These are phyloP conservation scores for Galeopterus variegatus DNA, from an alignment of 2,113 vertebrate genomes.

Conservation along the genomic window DNA sequence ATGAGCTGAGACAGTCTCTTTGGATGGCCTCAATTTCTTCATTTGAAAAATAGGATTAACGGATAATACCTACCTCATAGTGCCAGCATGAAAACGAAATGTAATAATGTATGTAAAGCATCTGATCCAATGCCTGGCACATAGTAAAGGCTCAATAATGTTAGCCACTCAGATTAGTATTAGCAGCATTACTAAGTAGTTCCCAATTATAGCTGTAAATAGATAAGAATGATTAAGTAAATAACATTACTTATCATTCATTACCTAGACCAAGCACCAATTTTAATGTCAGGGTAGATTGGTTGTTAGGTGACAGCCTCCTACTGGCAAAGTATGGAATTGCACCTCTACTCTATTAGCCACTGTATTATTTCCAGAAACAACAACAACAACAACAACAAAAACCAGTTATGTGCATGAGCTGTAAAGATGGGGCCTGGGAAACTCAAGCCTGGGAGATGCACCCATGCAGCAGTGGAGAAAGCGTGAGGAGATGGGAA, in stretches of 20 bases:
- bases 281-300: neutral
- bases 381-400: too few relatives aligned
- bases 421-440: rapidly evolving
- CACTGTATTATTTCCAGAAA: neutral
- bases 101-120: rapidly evolving
- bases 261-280: neutral
- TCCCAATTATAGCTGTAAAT: neutral
- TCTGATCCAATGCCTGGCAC: neutral
- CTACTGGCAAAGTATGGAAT: conserved; percentile 6
- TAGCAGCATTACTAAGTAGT: neutral
- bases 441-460: neutral
- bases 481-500: neutral
- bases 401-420: neutral
- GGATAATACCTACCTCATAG: rapidly evolving
- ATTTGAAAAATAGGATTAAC: neutral
- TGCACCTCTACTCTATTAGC: neutral
- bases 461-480: neutral
- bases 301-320: neutral
- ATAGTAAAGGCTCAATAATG: neutral
- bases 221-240: neutral
- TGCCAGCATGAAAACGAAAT: neutral
- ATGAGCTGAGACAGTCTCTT: neutral
- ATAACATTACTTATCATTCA: neutral
- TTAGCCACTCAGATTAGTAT: neutral
- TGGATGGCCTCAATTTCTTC: neutral